These are phyloP conservation scores for Drosophila picticornis DNA, from an alignment of 2,888 invertebrate genomes.

Conservation along the genomic window DNA sequence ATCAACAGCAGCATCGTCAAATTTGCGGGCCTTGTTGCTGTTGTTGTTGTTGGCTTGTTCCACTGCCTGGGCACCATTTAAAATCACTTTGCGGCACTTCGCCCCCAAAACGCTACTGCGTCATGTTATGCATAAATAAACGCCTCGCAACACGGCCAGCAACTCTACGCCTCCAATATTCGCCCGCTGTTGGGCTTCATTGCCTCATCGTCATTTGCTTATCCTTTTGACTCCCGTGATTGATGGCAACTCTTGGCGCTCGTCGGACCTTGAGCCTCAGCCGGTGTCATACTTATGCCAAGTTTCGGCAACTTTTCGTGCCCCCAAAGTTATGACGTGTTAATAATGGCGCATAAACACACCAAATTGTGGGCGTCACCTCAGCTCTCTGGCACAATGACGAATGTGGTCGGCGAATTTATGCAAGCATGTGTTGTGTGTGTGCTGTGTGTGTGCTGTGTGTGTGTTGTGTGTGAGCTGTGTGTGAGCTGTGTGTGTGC, in stretches of 20 bases:
- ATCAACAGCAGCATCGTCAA: slow-evolving; percentile 60
- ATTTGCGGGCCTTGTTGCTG: slow-evolving; percentile 62
- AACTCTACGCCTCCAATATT: slow-evolving; percentile 5
- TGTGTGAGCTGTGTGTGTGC: slow-evolving; percentile 21
- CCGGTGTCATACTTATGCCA: slow-evolving; percentile 31
- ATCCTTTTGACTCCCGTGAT: slow-evolving; percentile 71
- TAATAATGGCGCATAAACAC: slow-evolving; percentile 83
- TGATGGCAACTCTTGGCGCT: slow-evolving; percentile 73
- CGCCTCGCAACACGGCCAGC: slow-evolving; percentile 37
- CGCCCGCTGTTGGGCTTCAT: slow-evolving; percentile 16
- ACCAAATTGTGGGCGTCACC: slow-evolving; percentile 76
- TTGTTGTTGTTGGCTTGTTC: slow-evolving; percentile 34
- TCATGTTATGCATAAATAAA: slow-evolving; percentile 84
- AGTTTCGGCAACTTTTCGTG: slow-evolving; percentile 57
- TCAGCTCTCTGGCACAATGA: slow-evolving; percentile 18
- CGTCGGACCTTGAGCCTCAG: slow-evolving; percentile 19
- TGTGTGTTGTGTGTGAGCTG: no score
- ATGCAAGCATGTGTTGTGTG: slow-evolving; percentile 15
- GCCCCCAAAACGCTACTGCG: slow-evolving; percentile 38
- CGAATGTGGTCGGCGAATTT: background rate
- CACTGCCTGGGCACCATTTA: slow-evolving; percentile 69
- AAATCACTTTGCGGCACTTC: slow-evolving; percentile 79
- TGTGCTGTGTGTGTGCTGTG: slow-evolving; percentile 14
- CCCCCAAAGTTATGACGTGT: slow-evolving; percentile 82
- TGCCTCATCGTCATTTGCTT: slow-evolving; percentile 67